A percentile compares a stretch with the other conserved stretches of the same genome.
These are phyloP conservation scores for Spisula solida DNA, from an alignment of 2,888 invertebrate genomes.

Conservation along the genomic window DNA sequence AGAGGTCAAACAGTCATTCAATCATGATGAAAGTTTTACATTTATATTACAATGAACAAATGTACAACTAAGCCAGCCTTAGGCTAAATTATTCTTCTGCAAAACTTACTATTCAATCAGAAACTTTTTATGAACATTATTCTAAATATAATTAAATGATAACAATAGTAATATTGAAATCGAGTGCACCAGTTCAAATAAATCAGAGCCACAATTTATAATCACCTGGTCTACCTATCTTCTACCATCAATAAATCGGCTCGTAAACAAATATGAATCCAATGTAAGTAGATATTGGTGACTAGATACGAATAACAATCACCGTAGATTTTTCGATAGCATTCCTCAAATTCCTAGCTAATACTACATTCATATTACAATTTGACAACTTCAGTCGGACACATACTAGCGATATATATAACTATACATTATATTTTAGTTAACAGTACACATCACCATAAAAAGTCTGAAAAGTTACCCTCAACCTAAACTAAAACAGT, in stretches of 20 bases:
- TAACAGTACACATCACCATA: not conserved
- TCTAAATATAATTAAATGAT: not conserved
- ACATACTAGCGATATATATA: not conserved
- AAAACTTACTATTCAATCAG: not conserved
- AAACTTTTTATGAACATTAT: too few relatives aligned
- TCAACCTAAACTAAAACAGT: not conserved
- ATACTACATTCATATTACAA: conserved; percentile 8
- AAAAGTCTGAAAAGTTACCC: not conserved
- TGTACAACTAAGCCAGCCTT: not conserved
- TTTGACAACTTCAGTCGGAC: not conserved
- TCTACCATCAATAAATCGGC: conserved; percentile 6
- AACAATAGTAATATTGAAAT: not conserved
- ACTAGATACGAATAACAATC: conserved; percentile 20
- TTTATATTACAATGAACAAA: not conserved
- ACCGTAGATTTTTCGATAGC: not conserved
- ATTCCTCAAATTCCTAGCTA: conserved; percentile 8
- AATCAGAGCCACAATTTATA: not conserved
- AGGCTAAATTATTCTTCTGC: not conserved
- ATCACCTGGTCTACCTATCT: not conserved
- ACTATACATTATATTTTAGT: not conserved
- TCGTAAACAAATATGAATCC: not conserved
- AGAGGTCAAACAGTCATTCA: not conserved
- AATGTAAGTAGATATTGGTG: not conserved
- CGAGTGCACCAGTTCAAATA: not conserved
- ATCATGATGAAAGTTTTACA: not conserved